Evolutionary conservation across 2,888 invertebrate species (phyloP), one percentile per base, ranked within the genome.

Genomic region (Mesochorus sp.): DNA sequence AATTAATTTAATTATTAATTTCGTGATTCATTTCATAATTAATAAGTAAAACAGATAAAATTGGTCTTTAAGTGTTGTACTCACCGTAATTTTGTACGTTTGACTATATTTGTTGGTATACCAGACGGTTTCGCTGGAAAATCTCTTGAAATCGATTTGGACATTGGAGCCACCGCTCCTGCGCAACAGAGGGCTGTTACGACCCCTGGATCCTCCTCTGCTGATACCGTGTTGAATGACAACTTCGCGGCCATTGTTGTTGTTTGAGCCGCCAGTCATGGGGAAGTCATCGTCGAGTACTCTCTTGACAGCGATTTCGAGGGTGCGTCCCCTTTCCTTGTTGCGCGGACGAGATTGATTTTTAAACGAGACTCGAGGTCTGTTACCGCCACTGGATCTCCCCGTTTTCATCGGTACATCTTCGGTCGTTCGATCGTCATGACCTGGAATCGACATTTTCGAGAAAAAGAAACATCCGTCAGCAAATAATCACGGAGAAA

Each of bases 41-140:
- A 42, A 14, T 8, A 8, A 26, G 3, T 39, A 1, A 39, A 39
- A 39, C 14, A 3, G 1, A 39, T 10, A 6, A 3, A 3, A 8
- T 34, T 34, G 3, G 5, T n/a, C 34, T 34, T 21, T 10, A 24
- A 19, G 0, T 39, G 0, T 6, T 2, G 0, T 24, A 2, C 92
- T 91, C 89, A 93, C 93, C 31, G 93, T 92, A 5, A 96, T 92
- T 91, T 94, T 94, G 87, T 95, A 96, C 17, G 68, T 57, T 21
- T 57, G 64, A 0, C 64, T 39, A n/a, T n/a, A n/a, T 24, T 66
- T 78, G 6, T 37, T 6, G 4, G 64, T n/a, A n/a, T 66, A 66
- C 95, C 96, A 96, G 61, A 94, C 94, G 19, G 93, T 39, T 10
- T 85, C 84, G 1, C 75, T 76, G 0, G 81, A 0, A 3, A 76